Base-by-base conservation (phyloP, 1,140 invertebrate genomes). In the Drosophila littoralis region DNA sequence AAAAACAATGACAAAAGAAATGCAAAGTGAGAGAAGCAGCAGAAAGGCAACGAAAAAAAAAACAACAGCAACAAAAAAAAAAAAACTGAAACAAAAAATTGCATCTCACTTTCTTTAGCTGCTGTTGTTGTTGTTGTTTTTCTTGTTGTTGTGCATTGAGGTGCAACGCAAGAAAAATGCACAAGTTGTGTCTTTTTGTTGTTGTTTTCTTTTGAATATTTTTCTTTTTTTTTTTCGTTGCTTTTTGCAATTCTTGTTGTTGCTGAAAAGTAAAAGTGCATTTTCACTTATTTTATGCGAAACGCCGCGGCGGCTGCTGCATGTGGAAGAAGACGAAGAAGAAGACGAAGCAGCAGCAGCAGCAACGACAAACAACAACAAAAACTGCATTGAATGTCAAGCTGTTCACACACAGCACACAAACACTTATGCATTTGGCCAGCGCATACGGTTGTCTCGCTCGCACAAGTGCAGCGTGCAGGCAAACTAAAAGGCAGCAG, bases 251-350 rank as follows among this genome's bases (percentile, higher is more conserved):
- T 42, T 38, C 10, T 81, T 76, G 75, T 60, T 80, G 78, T 57
- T 60, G 75, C 60, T 85, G 63, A 90, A 91, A 91, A 91, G 90
- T 91, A 91, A 91, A 91, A 91, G 90, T 91, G 90, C 83, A 91
- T 91, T 91, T 91, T 91, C 90, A 91, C 90, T 91, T 88, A 90
- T 91, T 91, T 91, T 80, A 85, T 75, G 70, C 61, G 74, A 71
- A 76, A 76, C 61, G 65, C 81, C 64, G 76, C 65, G 36, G 63
- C 77, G 45, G 46, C 72, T 48, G 75, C 75, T 40, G 75, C 66
- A 60, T 46, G 75, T 33, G 46, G 59, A 67, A 59, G 70, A 43
- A 48, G 54, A 55, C 42, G 51, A 66, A 43, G 22, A 48, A 13
- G 61, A 40, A 45, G 48, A 42, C 64, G 65, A 9, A 45, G 40